Evolutionary conservation across 1,140 invertebrate species (phyloP).

Genomic region (Drosophila nannoptera): DNA sequence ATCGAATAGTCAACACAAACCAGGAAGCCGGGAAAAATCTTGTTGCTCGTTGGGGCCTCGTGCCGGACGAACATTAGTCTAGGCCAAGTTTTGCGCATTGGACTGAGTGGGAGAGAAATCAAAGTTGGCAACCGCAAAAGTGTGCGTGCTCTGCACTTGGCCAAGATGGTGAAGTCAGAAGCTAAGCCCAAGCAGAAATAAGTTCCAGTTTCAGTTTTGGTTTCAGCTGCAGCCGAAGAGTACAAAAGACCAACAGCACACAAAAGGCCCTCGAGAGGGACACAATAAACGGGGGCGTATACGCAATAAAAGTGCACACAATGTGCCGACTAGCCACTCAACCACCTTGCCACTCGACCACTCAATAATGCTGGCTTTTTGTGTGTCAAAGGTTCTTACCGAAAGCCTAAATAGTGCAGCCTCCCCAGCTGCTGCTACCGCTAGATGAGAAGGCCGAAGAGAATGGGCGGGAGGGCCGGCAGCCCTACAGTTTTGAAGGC

Average conservation of each 20-base stretch:
- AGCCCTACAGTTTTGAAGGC: slow-evolving; percentile 10
- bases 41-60: slow-evolving; percentile 6
- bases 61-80: not conserved
- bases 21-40: slow-evolving; percentile 14
- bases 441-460: too few relatives aligned
- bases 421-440: not conserved
- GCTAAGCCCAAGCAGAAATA: not conserved
- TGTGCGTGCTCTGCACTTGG: not conserved
- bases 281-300: slow-evolving; percentile 59
- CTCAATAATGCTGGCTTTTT: slow-evolving; percentile 68
- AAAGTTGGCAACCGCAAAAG: slow-evolving; percentile 20
- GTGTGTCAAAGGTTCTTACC: slow-evolving; percentile 67
- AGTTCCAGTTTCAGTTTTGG: not conserved
- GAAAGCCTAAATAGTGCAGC: slow-evolving; percentile 52
- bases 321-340: slow-evolving; percentile 20
- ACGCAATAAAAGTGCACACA: slow-evolving; percentile 68
- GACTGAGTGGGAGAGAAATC: slow-evolving; percentile 7
- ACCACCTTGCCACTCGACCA: slow-evolving; percentile 42
- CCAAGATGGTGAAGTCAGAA: slow-evolving; percentile 15
- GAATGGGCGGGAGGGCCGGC: too few relatives aligned
- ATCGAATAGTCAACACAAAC: slow-evolving; percentile 26
- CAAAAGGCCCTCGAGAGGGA: slow-evolving; percentile 46
- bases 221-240: slow-evolving; percentile 2
- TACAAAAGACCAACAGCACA: slow-evolving; percentile 23
- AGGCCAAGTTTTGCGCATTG: slow-evolving; percentile 4